phyloP scores from a whole-genome alignment of 2,797 vertebrate genomes.

The Delichon dasypus region DNA sequence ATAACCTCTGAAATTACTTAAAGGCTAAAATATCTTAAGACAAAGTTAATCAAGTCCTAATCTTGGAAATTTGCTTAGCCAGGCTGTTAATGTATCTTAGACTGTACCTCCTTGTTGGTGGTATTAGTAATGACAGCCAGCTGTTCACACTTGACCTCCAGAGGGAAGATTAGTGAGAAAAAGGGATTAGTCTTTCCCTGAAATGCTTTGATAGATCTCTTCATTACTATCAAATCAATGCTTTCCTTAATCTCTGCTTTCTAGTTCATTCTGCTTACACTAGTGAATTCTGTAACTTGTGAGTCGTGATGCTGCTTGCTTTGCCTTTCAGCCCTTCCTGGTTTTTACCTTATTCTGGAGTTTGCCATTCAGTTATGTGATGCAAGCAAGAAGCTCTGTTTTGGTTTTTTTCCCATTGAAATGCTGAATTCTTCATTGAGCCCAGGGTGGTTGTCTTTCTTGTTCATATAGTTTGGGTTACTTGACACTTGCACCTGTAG shows the following conservation, averaged over 20 bases:
- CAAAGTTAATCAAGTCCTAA: slow-evolving; percentile 23
- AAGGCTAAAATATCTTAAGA: slow-evolving; percentile 22
- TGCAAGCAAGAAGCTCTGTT: neutral
- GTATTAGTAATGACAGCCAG: slow-evolving; percentile 48
- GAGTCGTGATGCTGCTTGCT: neutral
- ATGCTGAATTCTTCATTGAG: neutral
- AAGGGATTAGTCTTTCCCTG: neutral
- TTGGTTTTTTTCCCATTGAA: neutral
- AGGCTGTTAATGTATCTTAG: neutral
- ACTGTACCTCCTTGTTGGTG: slow-evolving; percentile 7
- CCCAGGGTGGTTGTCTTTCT: neutral
- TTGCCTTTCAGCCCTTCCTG: neutral
- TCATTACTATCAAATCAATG: neutral
- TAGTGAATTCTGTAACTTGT: neutral
- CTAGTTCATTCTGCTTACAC: neutral
- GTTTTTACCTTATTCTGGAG: neutral
- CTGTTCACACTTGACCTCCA: slow-evolving; percentile 35
- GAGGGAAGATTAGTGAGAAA: neutral
- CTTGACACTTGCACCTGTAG: neutral
- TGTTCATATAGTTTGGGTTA: neutral
- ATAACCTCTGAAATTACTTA: slow-evolving; percentile 35
- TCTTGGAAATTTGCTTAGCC: slow-evolving; percentile 33
- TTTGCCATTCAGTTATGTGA: neutral
- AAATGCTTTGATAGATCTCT: neutral
- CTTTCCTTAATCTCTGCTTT: neutral